phyloP scores from a whole-genome alignment of 1,140 invertebrate genomes.

The Battus philenor region DNA sequence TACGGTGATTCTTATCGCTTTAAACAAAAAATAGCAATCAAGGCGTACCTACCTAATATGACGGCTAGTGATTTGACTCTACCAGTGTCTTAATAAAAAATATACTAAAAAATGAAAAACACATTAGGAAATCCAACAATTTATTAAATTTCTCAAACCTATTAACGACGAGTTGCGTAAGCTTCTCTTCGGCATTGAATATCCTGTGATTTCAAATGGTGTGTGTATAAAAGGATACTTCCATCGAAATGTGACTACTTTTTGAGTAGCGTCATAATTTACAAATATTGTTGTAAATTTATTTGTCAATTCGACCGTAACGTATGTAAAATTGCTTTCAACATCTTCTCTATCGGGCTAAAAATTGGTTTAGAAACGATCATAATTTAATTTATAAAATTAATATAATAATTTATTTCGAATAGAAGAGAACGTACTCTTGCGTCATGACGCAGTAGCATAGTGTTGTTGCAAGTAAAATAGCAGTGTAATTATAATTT shows the following conservation, averaged over 20 bases:
- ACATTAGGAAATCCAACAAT: not conserved
- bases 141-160: not conserved
- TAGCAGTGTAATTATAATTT: too few relatives aligned
- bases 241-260: conserved; percentile 24
- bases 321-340: conserved; percentile 21
- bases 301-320: conserved; percentile 28
- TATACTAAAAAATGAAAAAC: not conserved
- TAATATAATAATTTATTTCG: too few relatives aligned
- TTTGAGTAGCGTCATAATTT: conserved; percentile 15
- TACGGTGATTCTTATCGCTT: too few relatives aligned
- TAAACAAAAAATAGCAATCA: too few relatives aligned
- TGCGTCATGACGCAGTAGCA: too few relatives aligned
- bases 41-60: too few relatives aligned
- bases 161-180: not conserved
- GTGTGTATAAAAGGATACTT: conserved; percentile 32
- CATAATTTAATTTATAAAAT: too few relatives aligned
- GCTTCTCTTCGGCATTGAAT: conserved; percentile 19
- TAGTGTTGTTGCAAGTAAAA: too few relatives aligned
- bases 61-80: too few relatives aligned
- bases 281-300: conserved; percentile 23
- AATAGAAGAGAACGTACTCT: too few relatives aligned
- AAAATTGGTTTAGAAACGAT: conserved; percentile 6
- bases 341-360: conserved; percentile 15
- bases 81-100: too few relatives aligned
- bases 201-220: conserved; percentile 29